Percentiles rank a stretch among this genome's conserved stretches.
phyloP scores from a whole-genome alignment of 2,797 vertebrate species.

The Takifugu ocellatus region DNA sequence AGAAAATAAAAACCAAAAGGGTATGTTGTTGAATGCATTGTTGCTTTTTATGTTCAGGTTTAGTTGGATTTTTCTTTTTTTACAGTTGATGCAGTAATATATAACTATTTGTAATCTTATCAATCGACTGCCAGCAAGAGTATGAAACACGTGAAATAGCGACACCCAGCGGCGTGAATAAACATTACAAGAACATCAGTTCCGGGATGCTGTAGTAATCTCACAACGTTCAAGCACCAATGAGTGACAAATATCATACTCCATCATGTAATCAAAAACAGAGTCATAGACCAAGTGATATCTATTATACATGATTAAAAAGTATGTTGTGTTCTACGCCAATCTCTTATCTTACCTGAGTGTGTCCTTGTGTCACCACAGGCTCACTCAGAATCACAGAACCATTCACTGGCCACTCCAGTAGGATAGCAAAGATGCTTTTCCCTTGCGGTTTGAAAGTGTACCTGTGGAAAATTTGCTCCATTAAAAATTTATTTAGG shows the following conservation, averaged over 20 bases:
- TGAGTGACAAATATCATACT: too few species aligned
- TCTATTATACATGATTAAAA: neutral
- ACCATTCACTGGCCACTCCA: slow-evolving; percentile 83
- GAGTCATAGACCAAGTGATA: neutral
- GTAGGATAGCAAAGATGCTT: slow-evolving; percentile 81
- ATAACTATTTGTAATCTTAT: too few species aligned
- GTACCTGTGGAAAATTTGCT: slow-evolving; percentile 78
- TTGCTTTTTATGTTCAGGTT: too few species aligned
- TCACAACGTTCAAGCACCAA: too few species aligned
- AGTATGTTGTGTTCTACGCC: neutral
- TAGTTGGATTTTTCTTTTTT: too few species aligned
- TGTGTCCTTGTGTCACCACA: slow-evolving; percentile 56
- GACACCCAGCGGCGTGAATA: too few species aligned
- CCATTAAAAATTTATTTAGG: neutral
- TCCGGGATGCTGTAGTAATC: too few species aligned
- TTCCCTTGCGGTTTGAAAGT: slow-evolving; percentile 77
- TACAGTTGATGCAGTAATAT: too few species aligned
- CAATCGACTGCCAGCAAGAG: too few species aligned
- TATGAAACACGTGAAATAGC: too few species aligned
- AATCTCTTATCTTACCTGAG: slow-evolving; percentile 72
- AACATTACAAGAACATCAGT: too few species aligned
- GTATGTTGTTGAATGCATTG: neutral
- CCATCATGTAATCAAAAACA: too few species aligned
- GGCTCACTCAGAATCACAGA: slow-evolving; percentile 80
- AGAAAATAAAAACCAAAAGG: neutral